Conservation (phyloP, 37 sponge, comb jelly and placozoan genomes). For the Spongia lamella region DNA sequence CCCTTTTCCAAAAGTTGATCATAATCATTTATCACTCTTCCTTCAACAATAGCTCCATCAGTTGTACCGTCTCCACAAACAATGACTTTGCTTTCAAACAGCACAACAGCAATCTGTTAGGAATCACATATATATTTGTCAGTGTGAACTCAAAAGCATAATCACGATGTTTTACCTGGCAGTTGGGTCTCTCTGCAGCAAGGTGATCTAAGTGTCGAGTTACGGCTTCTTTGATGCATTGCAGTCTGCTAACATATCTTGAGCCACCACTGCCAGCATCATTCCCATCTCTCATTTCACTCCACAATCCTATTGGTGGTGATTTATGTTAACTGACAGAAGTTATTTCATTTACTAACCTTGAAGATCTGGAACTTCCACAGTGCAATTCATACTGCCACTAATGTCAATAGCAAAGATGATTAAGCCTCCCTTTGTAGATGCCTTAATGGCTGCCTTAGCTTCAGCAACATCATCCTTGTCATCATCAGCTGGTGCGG, state of each 20-base stretch:
- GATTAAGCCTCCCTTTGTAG: conserved; percentile 50
- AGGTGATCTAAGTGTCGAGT: conserved; percentile 77
- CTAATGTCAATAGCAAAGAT: conserved; percentile 89
- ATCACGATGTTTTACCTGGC: conserved; percentile 33
- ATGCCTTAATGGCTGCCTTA: not conserved
- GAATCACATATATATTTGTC: not conserved
- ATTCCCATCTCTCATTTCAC: conserved; percentile 51
- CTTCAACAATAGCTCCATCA: conserved; percentile 26
- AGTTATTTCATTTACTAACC: conserved; percentile 32
- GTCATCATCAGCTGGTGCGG: conserved; percentile 37
- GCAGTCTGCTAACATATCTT: conserved; percentile 72
- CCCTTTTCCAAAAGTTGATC: conserved; percentile 74
- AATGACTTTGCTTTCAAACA: conserved; percentile 66
- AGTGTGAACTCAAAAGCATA: not conserved
- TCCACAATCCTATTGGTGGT: conserved; percentile 72
- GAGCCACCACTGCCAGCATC: conserved; percentile 35
- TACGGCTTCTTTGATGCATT: conserved; percentile 88
- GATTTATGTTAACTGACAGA: not conserved
- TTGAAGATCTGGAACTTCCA: conserved; percentile 80
- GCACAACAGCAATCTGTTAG: conserved; percentile 55
- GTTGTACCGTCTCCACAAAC: conserved; percentile 75
- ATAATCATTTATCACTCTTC: conserved; percentile 51
- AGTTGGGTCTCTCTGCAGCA: conserved; percentile 61
- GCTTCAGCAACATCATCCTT: not conserved
- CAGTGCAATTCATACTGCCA: conserved; percentile 82